Evolutionary conservation across 1,140 invertebrate species (phyloP), one percentile per base, ranked within the genome.

Genomic region (Phthorimaea operculella): DNA sequence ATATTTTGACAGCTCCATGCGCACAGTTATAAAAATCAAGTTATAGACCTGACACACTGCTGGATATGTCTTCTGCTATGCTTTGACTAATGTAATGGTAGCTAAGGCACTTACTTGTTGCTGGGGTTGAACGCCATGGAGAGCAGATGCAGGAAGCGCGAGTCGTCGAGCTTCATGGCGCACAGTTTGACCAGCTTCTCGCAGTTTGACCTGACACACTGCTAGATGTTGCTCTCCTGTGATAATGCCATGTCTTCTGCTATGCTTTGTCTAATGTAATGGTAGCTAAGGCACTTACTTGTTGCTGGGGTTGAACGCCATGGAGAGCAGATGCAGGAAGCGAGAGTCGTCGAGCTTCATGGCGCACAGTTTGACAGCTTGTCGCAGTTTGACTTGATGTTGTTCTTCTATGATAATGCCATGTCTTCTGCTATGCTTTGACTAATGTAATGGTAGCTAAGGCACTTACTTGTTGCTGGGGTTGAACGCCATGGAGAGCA

Each of bases 11-110:
- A 98, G 87, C 76, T 94, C 92, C 77, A 95, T 91, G 79, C 96
- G n/a, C n/a, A n/a, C n/a, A n/a, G n/a, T n/a, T n/a, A n/a, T n/a
- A n/a, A n/a, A n/a, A n/a, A n/a, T n/a, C n/a, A n/a, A 98, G 74
- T 98, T n/a, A n/a, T 98, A 64, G 94, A 91, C 71, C 96, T 90
- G 67, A 99, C 98, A 86, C 94, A 98, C 81, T 93, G 93, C 84
- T 98, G 97, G n/a, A n/a, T 72, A 98, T 98, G 82, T 98, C 98
- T 92, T 90, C 86, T 98, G 98, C 97, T 97, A 99, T 72, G n/a
- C n/a, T n/a, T n/a, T n/a, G n/a, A n/a, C n/a, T n/a, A n/a, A n/a
- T n/a, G n/a, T n/a, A n/a, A n/a, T n/a, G n/a, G n/a, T n/a, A n/a
- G n/a, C 21, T 4, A 28, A 2, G 6, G n/a, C 60, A 45, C 87